Percentiles rank a stretch among this genome's conserved stretches.
Conservation (phyloP, 2,888 invertebrate genomes). For the Chymomyza procnemis region DNA sequence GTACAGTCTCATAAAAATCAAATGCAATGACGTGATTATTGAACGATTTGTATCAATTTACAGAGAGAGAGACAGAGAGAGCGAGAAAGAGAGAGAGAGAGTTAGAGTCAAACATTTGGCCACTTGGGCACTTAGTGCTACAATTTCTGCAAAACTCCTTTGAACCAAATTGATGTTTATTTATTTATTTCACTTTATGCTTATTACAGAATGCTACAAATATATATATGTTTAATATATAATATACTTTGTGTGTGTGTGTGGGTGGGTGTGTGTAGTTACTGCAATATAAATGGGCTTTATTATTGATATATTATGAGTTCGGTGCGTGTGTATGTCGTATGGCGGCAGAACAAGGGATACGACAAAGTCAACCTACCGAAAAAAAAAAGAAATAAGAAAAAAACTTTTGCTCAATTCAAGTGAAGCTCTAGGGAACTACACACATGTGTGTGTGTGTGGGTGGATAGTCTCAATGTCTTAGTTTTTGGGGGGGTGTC, state of each 20-base stretch:
- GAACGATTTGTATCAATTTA: constrained; percentile 77
- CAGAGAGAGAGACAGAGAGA: too few relatives aligned
- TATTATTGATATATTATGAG: constrained; percentile 59
- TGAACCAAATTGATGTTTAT: constrained; percentile 44
- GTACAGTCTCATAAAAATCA: constrained; percentile 57
- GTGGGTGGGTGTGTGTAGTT: constrained; percentile 23
- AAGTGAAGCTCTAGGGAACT: not conserved
- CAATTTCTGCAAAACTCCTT: not conserved
- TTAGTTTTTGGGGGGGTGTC: not conserved
- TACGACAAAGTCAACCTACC: not conserved
- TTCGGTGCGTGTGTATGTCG: not conserved
- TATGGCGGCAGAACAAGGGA: not conserved
- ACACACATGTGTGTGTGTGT: constrained; percentile 1
- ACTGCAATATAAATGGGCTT: constrained; percentile 52
- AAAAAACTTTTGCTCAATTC: not conserved
- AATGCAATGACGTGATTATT: constrained; percentile 77
- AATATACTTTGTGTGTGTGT: not conserved
- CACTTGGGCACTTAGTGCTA: not conserved
- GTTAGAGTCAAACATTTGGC: not conserved
- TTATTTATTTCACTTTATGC: constrained; percentile 56
- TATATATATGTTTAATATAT: not conserved
- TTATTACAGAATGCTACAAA: constrained; percentile 30
- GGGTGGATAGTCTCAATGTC: not conserved
- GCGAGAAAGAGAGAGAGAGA: too few relatives aligned
- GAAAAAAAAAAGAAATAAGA: too few relatives aligned